phyloP scores from a whole-genome alignment of 2,113 vertebrate species.

The Coturnix japonica region DNA sequence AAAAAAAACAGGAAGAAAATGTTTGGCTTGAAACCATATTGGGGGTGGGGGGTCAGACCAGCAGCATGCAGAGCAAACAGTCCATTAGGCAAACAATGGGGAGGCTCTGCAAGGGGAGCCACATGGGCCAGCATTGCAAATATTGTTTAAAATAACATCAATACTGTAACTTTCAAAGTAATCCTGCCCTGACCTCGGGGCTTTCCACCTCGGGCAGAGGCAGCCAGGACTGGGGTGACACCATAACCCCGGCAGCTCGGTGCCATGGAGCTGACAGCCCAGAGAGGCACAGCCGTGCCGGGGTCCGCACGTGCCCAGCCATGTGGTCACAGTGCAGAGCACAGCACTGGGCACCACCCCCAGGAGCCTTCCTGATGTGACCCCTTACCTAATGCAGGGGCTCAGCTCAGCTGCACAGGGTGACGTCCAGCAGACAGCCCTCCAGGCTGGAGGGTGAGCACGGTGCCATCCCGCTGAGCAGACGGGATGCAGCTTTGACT shows the following conservation, averaged over 20 bases:
- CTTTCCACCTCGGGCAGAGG: accelerated
- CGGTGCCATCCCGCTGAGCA: not conserved
- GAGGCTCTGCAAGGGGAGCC: constrained; percentile 14
- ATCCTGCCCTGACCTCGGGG: not conserved
- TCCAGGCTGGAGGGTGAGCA: not conserved
- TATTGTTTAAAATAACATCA: accelerated
- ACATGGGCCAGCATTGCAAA: accelerated
- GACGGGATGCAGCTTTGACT: accelerated
- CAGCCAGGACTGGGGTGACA: accelerated
- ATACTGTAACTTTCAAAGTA: not conserved
- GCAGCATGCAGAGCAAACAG: not conserved
- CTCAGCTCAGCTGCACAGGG: not conserved
- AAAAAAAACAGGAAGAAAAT: constrained; percentile 67
- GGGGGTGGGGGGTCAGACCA: constrained; percentile 18
- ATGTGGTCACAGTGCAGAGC: not conserved
- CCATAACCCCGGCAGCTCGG: accelerated
- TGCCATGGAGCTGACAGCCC: not conserved
- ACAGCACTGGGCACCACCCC: not conserved
- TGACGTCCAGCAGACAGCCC: accelerated
- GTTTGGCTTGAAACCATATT: constrained; percentile 63
- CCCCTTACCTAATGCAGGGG: not conserved
- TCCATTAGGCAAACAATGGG: not conserved
- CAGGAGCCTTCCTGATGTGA: not conserved
- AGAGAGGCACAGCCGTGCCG: not conserved
- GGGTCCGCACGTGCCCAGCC: not conserved